These are phyloP conservation scores for Amphipyra berbera DNA, from an alignment of 2,888 invertebrate species.

Conservation along the genomic window DNA sequence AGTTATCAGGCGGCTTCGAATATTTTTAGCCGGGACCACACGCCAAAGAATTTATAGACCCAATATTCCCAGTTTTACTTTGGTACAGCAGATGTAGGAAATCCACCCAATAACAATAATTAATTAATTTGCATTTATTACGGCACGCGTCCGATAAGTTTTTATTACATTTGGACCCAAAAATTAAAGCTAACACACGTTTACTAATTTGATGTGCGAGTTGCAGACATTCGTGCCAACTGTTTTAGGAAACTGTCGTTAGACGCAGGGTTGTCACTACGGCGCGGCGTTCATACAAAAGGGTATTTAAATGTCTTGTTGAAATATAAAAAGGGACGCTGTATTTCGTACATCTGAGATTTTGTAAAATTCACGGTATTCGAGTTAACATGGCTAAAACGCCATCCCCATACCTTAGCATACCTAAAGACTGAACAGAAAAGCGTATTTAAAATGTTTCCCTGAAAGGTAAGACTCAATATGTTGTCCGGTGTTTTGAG, in stretches of 20 bases:
- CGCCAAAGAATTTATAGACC: conserved; percentile 20
- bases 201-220: conserved; percentile 52
- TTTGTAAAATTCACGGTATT: conserved; percentile 13
- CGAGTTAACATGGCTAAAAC: background rate
- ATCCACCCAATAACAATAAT: conserved; percentile 40
- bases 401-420: conserved; percentile 1
- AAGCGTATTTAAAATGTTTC: conserved; percentile 28
- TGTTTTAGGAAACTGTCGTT: conserved; percentile 47
- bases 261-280: conserved; percentile 34
- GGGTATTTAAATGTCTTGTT: conserved; percentile 24
- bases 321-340: conserved; percentile 12
- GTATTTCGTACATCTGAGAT: background rate
- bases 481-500: conserved; percentile 50
- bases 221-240: conserved; percentile 49
- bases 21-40: conserved; percentile 3
- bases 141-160: conserved; percentile 44
- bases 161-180: conserved; percentile 59
- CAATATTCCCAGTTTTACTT: conserved; percentile 21
- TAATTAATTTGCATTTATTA: conserved; percentile 52
- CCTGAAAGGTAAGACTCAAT: conserved; percentile 33
- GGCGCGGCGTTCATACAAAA: conserved; percentile 2
- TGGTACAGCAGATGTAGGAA: conserved; percentile 7
- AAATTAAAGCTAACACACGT: conserved; percentile 54
- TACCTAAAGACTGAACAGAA: conserved; percentile 5
- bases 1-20: too few species aligned